Conservation (phyloP, 1,140 invertebrate genomes). For the Diorhabda elongata region DNA sequence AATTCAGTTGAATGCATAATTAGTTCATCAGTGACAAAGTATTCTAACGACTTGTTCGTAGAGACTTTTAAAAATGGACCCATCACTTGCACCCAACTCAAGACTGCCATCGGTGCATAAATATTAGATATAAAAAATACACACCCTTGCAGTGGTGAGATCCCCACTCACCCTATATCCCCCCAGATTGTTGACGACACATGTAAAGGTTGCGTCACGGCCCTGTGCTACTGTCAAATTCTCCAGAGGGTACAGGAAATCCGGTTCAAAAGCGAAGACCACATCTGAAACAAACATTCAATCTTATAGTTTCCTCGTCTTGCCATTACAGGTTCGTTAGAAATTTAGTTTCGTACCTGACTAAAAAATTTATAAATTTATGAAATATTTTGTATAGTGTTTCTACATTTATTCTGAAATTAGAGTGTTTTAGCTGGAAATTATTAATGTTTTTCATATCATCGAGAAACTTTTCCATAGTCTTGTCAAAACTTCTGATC, state of each 20-base stretch:
- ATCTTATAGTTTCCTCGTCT: neutral
- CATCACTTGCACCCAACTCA: slow-evolving; percentile 19
- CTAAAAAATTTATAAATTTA: too few species aligned
- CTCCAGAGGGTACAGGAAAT: slow-evolving; percentile 78
- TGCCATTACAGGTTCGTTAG: too few species aligned
- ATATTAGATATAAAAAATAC: slow-evolving; percentile 51
- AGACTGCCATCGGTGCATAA: slow-evolving; percentile 30
- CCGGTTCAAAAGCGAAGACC: slow-evolving; percentile 69
- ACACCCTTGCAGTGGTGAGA: slow-evolving; percentile 72
- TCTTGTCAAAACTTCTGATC: too few species aligned
- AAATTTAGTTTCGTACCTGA: too few species aligned
- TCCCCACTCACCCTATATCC: slow-evolving; percentile 91
- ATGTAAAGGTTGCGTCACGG: slow-evolving; percentile 82
- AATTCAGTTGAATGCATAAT: neutral
- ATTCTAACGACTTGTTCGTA: neutral
- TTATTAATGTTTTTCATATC: too few species aligned
- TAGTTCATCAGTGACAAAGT: neutral
- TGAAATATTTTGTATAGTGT: too few species aligned
- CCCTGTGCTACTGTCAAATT: slow-evolving; percentile 84
- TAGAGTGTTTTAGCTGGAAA: too few species aligned
- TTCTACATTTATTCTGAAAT: too few species aligned
- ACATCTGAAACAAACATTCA: slow-evolving; percentile 40
- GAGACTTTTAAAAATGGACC: slow-evolving; percentile 20
- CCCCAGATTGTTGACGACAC: slow-evolving; percentile 85
- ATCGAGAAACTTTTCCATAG: too few species aligned